phyloP scores from a whole-genome alignment of 2,888 invertebrate genomes.

The Brenthis ino region DNA sequence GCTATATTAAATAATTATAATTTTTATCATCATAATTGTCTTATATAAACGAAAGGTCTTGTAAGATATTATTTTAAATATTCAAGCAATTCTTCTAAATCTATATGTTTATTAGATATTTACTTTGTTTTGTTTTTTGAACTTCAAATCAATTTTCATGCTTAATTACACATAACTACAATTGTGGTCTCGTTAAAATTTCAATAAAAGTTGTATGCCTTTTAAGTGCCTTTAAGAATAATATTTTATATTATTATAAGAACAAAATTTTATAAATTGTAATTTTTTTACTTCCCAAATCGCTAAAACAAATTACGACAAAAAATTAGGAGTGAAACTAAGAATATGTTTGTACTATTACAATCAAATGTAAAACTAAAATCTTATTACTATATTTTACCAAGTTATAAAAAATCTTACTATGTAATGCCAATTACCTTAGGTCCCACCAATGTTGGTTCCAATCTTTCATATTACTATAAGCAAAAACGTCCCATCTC shows the following conservation, averaged over 20 bases:
- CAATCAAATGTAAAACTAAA: no score
- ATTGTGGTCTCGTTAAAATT: not conserved
- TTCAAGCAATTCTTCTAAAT: no score
- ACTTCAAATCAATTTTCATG: constrained; percentile 4
- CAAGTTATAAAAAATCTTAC: no score
- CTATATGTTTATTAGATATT: not conserved
- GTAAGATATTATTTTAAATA: no score
- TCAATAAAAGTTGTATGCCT: not conserved
- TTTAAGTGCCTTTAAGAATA: constrained; percentile 11
- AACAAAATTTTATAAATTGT: no score
- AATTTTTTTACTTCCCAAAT: no score
- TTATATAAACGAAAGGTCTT: no score
- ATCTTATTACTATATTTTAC: no score
- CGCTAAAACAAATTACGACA: not conserved
- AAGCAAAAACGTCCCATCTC: constrained; percentile 73
- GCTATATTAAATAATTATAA: not conserved
- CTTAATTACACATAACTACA: not conserved
- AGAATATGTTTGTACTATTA: no score
- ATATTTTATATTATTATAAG: no score
- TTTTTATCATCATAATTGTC: no score
- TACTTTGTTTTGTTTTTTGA: not conserved
- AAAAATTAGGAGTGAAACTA: not conserved
- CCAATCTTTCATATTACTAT: constrained; percentile 63
- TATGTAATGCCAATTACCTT: constrained; percentile 49
- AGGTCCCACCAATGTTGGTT: constrained; percentile 76